A percentile compares a stretch with the other conserved stretches of the same genome.
Conservation (phyloP, 2,888 invertebrate genomes). For the Dasypolia templi region DNA sequence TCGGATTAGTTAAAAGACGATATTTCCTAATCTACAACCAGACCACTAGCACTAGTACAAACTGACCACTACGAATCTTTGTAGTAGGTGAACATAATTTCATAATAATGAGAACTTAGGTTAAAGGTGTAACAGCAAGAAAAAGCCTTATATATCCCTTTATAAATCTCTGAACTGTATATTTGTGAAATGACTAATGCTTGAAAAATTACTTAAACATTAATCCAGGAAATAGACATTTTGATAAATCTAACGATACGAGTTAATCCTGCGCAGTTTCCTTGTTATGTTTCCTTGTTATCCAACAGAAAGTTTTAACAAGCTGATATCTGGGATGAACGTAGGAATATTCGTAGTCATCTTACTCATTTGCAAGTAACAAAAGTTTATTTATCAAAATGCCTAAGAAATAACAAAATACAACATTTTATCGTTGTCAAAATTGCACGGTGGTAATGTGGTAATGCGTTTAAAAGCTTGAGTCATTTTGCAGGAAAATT, state of each 20-base stretch:
- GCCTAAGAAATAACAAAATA: slow-evolving; percentile 3
- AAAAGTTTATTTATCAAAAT: not conserved
- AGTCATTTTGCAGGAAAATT: slow-evolving; percentile 31
- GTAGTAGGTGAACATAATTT: slow-evolving; percentile 2
- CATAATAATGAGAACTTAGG: slow-evolving; percentile 8
- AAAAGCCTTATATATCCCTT: not conserved
- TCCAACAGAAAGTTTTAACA: slow-evolving; percentile 56
- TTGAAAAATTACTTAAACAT: slow-evolving; percentile 43
- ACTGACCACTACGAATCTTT: not conserved
- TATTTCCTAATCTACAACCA: not conserved
- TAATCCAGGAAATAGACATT: slow-evolving; percentile 60
- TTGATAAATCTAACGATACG: slow-evolving; percentile 58
- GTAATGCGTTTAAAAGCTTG: slow-evolving; percentile 8
- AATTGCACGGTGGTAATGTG: no score
- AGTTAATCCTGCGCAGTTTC: slow-evolving; percentile 55
- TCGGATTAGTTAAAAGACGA: not conserved
- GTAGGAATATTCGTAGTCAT: slow-evolving; percentile 36
- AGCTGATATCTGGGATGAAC: slow-evolving; percentile 48
- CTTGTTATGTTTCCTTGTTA: slow-evolving; percentile 59
- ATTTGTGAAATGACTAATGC: slow-evolving; percentile 26
- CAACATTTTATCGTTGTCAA: slow-evolving; percentile 6
- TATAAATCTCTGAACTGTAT: slow-evolving; percentile 22
- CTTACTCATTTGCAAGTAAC: not conserved
- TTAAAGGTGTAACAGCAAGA: slow-evolving; percentile 15
- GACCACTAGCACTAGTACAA: no score